Evolutionary conservation across 1,140 invertebrate genomes (phyloP).

Genomic region (Scaptomyza graminum): DNA sequence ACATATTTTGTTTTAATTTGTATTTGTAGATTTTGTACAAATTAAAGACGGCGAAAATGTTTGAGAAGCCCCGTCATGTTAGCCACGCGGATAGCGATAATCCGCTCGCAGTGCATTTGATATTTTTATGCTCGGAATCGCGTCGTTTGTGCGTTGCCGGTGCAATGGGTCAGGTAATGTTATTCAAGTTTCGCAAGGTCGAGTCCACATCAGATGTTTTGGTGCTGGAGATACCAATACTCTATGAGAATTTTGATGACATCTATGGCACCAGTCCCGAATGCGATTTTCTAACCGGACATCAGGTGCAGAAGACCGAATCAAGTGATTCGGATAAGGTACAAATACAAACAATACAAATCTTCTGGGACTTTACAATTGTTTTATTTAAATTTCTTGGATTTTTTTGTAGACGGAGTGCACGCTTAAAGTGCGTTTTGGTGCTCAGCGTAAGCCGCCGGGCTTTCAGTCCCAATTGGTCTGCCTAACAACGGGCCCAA

Average conservation of each 20-base stretch:
- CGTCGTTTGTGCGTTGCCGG: constrained; percentile 94
- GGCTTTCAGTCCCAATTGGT: constrained; percentile 98
- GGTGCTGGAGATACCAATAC: constrained; percentile 94
- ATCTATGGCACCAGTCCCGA: constrained; percentile 91
- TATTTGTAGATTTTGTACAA: constrained; percentile 93
- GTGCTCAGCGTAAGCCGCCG: constrained; percentile 91
- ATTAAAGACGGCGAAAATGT: constrained; percentile 97
- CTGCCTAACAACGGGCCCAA: constrained; percentile 93
- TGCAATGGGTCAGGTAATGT: constrained; percentile 94
- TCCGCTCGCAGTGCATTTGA: constrained; percentile 96
- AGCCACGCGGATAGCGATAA: constrained; percentile 89
- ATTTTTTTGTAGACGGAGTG: constrained; percentile 80
- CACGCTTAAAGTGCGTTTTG: constrained; percentile 89
- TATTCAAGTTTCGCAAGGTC: constrained; percentile 97
- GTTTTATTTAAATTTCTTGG: too few relatives aligned
- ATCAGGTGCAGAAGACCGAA: constrained; percentile 86
- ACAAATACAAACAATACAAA: background rate
- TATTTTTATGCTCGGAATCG: constrained; percentile 96
- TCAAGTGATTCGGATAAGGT: constrained; percentile 86
- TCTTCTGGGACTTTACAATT: background rate
- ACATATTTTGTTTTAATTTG: too few relatives aligned
- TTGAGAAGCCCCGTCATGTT: constrained; percentile 89
- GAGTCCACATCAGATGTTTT: constrained; percentile 93
- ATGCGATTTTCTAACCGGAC: constrained; percentile 88
- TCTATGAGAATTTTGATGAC: constrained; percentile 92